Conservation (phyloP, 2,888 invertebrate species). For the Acrocyrtus sp. region DNA sequence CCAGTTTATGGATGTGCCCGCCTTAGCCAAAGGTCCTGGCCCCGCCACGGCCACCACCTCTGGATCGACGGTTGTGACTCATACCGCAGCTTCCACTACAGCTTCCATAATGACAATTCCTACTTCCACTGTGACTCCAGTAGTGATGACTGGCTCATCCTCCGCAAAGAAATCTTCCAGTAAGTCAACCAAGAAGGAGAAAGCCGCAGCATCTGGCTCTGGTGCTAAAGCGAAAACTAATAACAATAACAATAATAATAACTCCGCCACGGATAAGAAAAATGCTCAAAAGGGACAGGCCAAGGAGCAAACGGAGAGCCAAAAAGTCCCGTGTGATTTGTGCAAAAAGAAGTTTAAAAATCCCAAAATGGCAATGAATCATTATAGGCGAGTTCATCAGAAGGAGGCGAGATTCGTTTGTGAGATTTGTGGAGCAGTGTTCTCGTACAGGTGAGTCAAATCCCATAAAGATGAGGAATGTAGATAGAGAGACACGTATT, state of each 20-base stretch:
- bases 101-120: conserved; percentile 34
- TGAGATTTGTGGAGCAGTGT: conserved; percentile 60
- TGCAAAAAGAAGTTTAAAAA: conserved; percentile 62
- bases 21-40: conserved; percentile 24
- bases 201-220: conserved; percentile 18
- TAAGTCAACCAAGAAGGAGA: conserved; percentile 22
- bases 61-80: conserved; percentile 32
- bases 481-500: no score
- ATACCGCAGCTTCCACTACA: conserved; percentile 27
- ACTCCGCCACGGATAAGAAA: conserved; percentile 16
- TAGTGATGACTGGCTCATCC: not conserved
- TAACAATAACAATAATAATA: not conserved
- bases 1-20: conserved; percentile 26
- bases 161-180: conserved; percentile 24
- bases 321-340: conserved; percentile 53
- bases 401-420: conserved; percentile 59
- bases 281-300: conserved; percentile 22
- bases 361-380: conserved; percentile 58
- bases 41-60: conserved; percentile 13
- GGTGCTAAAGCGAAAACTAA: conserved; percentile 28
- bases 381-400: conserved; percentile 61
- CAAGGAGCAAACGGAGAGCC: conserved; percentile 17
- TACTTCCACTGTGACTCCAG: conserved; percentile 12
- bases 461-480: no score
- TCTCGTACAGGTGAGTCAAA: conserved; percentile 61